phyloP scores from a whole-genome alignment of 2,113 vertebrate species.

The Upupa epops region DNA sequence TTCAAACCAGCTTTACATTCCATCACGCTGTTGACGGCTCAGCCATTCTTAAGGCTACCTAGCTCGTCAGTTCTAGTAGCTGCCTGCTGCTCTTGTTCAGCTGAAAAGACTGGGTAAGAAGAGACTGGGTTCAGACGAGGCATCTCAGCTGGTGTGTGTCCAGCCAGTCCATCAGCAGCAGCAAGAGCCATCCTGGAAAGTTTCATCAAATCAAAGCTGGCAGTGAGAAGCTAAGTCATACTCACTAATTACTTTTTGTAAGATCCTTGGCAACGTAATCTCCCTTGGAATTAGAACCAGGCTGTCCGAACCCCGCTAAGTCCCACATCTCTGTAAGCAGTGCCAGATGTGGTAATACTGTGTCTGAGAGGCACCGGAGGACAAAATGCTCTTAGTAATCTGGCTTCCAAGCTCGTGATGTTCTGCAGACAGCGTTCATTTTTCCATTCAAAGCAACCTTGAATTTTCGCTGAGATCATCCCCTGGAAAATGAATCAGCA shows the following conservation, averaged over 20 bases:
- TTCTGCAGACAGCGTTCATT: neutral
- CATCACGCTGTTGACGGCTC: neutral
- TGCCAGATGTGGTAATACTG: neutral
- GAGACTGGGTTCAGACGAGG: neutral
- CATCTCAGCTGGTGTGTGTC: neutral
- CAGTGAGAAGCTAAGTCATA: neutral
- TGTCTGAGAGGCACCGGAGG: neutral
- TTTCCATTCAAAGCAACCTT: neutral
- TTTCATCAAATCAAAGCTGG: neutral
- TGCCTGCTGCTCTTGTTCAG: neutral
- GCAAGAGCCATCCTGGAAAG: neutral
- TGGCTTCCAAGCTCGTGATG: neutral
- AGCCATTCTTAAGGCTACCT: neutral
- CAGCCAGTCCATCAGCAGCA: neutral
- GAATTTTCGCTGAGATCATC: constrained; percentile 3
- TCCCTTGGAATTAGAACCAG: constrained; percentile 3
- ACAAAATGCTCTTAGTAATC: neutral
- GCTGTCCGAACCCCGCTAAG: constrained; percentile 1
- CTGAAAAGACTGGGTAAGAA: neutral
- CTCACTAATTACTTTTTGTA: neutral
- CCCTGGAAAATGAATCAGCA: neutral
- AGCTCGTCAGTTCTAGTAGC: neutral
- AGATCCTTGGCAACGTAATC: constrained; percentile 30
- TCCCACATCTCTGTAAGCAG: neutral
- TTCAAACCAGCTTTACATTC: neutral